Evolutionary conservation across 2,888 invertebrate genomes (phyloP).

Genomic region (Phorcus lineatus): DNA sequence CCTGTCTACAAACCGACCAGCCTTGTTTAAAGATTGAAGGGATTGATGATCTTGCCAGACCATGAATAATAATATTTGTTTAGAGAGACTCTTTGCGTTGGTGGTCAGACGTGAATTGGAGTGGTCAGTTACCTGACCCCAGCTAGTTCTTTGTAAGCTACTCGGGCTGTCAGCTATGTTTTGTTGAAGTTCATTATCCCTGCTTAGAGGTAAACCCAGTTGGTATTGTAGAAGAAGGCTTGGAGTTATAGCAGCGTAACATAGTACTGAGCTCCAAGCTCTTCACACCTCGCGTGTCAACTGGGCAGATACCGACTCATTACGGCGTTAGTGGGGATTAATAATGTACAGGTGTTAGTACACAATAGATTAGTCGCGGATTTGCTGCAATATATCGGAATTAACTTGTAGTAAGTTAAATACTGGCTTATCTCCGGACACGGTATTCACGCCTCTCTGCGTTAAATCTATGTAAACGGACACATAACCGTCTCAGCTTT

Average conservation of each 20-base stretch:
- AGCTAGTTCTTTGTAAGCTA: neutral
- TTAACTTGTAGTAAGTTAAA: too few species aligned
- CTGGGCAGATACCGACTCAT: neutral
- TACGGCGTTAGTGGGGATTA: constrained; percentile 9
- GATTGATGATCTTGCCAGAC: neutral
- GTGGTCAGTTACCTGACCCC: neutral
- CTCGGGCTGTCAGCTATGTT: neutral
- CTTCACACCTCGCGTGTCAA: neutral
- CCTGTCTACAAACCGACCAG: neutral
- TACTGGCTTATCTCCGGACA: too few species aligned
- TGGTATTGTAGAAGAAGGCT: neutral
- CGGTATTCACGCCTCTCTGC: too few species aligned
- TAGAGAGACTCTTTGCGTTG: neutral
- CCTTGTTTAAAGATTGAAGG: neutral
- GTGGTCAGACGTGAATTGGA: neutral
- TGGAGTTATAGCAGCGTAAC: neutral
- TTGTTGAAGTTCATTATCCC: neutral
- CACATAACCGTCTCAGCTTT: too few species aligned
- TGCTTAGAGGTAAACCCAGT: constrained; percentile 4
- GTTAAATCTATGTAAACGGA: too few species aligned
- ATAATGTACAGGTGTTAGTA: constrained; percentile 2
- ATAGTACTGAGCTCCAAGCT: neutral
- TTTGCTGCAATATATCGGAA: too few species aligned
- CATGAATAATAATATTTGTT: constrained; percentile 17
- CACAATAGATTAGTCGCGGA: neutral